Evolutionary conservation across 2,888 invertebrate species (phyloP).

Genomic region (Aphrophora alni): DNA sequence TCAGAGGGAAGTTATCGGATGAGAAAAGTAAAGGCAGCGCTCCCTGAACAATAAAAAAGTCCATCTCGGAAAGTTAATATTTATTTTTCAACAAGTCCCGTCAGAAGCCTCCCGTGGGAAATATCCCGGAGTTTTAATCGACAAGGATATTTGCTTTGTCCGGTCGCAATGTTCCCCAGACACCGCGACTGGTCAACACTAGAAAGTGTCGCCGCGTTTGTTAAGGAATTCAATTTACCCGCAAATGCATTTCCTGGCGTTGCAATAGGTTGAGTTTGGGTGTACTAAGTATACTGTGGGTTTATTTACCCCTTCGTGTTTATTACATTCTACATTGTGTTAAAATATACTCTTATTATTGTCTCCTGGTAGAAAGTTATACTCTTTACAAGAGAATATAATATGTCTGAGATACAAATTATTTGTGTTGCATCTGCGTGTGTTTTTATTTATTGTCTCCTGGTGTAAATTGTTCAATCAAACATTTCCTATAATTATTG

Average conservation of each 20-base stretch:
- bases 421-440: no score
- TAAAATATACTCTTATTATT: no score
- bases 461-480: no score
- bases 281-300: neutral
- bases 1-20: neutral
- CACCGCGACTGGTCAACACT: neutral
- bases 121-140: neutral
- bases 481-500: no score
- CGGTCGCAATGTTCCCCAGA: neutral
- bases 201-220: neutral
- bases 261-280: no score
- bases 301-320: neutral
- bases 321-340: no score
- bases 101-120: neutral
- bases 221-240: neutral
- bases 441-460: no score
- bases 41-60: conserved; percentile 9
- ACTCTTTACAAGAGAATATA: no score
- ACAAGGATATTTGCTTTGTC: neutral
- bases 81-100: neutral
- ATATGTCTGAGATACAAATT: no score
- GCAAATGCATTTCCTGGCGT: neutral
- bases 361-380: no score
- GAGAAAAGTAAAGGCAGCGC: neutral
- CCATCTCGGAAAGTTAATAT: neutral